Percentiles rank a stretch among this genome's conserved stretches.
These are phyloP conservation scores for Podarcis siculus DNA, from an alignment of 2,797 vertebrate genomes.

Conservation along the genomic window DNA sequence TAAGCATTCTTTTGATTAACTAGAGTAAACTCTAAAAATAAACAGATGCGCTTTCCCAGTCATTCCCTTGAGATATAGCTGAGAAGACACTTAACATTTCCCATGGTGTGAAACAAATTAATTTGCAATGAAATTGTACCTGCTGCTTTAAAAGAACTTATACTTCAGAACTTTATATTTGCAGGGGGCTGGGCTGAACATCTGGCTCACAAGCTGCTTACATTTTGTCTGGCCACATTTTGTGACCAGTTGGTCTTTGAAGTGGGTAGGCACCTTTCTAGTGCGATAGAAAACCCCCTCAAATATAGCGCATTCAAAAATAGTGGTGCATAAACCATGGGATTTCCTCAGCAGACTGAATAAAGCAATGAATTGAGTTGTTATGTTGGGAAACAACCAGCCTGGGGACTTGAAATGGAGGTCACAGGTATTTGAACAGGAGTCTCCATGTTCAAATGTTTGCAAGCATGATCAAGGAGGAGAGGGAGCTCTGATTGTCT, in stretches of 20 bases:
- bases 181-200: neutral
- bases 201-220: neutral
- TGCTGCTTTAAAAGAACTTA: neutral
- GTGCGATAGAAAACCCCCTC: neutral
- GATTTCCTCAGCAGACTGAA: neutral
- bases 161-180: neutral
- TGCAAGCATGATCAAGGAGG: neutral
- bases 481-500: too few relatives aligned
- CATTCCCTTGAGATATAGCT: neutral
- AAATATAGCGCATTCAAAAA: neutral
- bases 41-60: neutral
- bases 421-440: neutral
- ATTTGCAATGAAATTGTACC: neutral
- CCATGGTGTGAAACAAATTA: neutral
- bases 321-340: neutral
- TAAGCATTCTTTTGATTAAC: conserved; percentile 10
- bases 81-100: neutral
- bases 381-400: neutral
- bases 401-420: neutral
- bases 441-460: neutral
- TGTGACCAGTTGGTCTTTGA: neutral
- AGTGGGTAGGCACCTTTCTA: neutral
- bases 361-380: neutral
- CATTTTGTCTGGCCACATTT: neutral
- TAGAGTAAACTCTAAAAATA: conserved; percentile 8